Conservation (phyloP, 2,113 vertebrate species). For the Cranoglanis bouderius region DNA sequence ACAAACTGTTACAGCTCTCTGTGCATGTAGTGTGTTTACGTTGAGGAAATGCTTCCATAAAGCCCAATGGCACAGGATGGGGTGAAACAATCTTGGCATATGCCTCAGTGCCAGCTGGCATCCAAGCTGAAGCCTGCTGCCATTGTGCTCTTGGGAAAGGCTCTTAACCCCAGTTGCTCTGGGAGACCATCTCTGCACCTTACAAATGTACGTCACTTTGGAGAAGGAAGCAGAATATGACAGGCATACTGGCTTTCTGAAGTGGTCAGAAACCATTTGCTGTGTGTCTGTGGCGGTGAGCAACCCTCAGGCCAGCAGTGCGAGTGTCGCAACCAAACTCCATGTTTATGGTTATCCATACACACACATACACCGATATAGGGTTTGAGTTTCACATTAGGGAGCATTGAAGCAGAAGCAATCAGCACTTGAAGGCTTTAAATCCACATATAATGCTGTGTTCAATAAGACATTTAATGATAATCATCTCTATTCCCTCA, state of each 20-base stretch:
- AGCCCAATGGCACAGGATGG: not conserved
- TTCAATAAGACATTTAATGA: not conserved
- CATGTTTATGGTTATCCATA: not conserved
- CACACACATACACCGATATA: not conserved
- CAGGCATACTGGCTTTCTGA: not conserved
- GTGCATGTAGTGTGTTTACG: not conserved
- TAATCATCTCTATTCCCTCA: not conserved
- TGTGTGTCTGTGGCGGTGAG: not conserved
- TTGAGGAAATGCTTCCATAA: not conserved
- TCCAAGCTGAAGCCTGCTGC: not conserved
- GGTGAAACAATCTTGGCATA: not conserved
- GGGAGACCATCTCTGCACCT: not conserved
- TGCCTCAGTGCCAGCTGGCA: not conserved
- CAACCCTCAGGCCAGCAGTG: not conserved
- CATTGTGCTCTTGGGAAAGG: not conserved
- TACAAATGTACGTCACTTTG: not conserved
- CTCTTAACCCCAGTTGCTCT: slow-evolving; percentile 5
- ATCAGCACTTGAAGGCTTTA: not conserved
- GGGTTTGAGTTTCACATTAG: not conserved
- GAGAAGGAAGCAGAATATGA: not conserved
- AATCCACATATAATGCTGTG: not conserved
- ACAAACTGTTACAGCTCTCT: slow-evolving; percentile 19
- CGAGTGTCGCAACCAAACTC: not conserved
- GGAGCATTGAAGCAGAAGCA: not conserved
- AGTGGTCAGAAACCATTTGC: not conserved